Conservation (phyloP, 2,888 invertebrate species). For the Trichogramma evanescens region DNA sequence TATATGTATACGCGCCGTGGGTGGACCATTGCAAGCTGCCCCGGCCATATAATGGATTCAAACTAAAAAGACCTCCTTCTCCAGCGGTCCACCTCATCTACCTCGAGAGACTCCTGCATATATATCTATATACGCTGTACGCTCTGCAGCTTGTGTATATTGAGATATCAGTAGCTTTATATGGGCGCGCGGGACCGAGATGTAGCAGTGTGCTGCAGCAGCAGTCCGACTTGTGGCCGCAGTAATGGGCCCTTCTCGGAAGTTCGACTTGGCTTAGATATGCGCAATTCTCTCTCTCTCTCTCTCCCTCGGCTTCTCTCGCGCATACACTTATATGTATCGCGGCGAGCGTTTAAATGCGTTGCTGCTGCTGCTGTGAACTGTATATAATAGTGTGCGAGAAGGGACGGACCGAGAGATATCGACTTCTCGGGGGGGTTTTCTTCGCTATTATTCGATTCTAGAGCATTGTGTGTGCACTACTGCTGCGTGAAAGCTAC, state of each 20-base stretch:
- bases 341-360: too few species aligned
- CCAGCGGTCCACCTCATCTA: background rate
- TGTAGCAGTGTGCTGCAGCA: too few species aligned
- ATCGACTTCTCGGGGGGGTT: too few species aligned
- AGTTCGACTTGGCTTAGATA: conserved; percentile 26
- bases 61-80: conserved; percentile 35
- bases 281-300: conserved; percentile 17
- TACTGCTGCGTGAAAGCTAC: too few species aligned
- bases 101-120: background rate
- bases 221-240: background rate
- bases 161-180: conserved; percentile 43
- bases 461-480: too few species aligned
- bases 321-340: too few species aligned
- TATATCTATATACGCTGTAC: background rate
- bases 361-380: too few species aligned
- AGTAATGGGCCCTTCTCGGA: conserved; percentile 45
- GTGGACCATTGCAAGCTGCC: conserved; percentile 16
- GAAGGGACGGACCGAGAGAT: too few species aligned
- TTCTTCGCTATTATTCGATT: too few species aligned
- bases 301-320: too few species aligned
- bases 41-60: conserved; percentile 46
- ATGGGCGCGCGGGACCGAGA: conserved; percentile 28
- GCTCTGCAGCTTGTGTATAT: conserved; percentile 34
- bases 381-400: too few species aligned
- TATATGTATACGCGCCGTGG: conserved; percentile 9